Evolutionary conservation across 1,140 invertebrate genomes (phyloP), one percentile per base, ranked within the genome.

Genomic region (Ostrea edulis): DNA sequence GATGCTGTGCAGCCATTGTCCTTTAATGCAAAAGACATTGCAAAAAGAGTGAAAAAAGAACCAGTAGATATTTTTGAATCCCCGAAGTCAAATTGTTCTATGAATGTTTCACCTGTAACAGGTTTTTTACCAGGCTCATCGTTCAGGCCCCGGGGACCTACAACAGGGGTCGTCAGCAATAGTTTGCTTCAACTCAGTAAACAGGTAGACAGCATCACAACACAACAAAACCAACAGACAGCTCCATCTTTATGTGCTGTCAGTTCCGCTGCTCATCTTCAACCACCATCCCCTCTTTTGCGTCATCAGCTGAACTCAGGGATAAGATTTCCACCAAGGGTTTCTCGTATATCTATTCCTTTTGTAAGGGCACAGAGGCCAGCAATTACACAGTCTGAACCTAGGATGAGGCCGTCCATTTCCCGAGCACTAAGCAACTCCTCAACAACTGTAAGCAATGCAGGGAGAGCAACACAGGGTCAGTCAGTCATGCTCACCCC

Each of bases 11-110:
- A 62, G 14, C 4, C 17, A 29, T 22, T 62, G 17, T 62, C 53
- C 22, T 62, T 54, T 58, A 54, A 58, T 22, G 14, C 53, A 14
- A 44, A 17, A 55, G 83, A 85, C 1, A 25, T 55, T 20, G 83
- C 29, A 25, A 85, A 85, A 29, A 85, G 54, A 55, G 53, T 85
- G 12, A 85, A 85, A 85, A 52, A 62, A 62, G 83, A 85, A 85
- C 83, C 83, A 58, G 54, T 62, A 29, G 83, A 85, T 55, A 55
- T 22, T 35, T 85, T 54, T 62, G 54, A 55, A 9, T 35, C 29
- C 12, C 58, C 29, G 8, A 58, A 85, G n/a, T 62, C 83, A 8
- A 54, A 22, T 29, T 85, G 29, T 85, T 85, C 83, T 9, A 11
- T 35, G n/a, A 29, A 55, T 58, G 29, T n/a, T 53, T 83, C 82